phyloP scores from a whole-genome alignment of 2,113 vertebrate genomes.

The Anguilla rostrata region DNA sequence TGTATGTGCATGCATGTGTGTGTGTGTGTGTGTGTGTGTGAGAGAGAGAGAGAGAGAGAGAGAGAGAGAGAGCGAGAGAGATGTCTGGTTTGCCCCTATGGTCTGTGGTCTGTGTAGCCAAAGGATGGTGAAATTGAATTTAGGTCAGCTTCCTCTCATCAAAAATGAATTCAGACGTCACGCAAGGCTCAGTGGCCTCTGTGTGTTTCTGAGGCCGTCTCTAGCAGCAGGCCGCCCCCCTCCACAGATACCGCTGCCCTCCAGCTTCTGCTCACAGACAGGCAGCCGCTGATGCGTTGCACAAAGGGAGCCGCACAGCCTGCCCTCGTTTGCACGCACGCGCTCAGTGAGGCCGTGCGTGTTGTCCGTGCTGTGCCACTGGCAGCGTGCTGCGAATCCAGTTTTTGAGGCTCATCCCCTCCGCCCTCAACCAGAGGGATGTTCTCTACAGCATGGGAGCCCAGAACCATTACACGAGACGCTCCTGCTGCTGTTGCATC shows the following conservation, averaged over 20 bases:
- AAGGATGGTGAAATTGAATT: constrained; percentile 29
- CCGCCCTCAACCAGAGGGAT: background rate
- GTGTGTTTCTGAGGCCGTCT: background rate
- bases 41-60: background rate
- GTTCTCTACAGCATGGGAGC: background rate
- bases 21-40: too few species aligned
- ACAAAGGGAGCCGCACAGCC: background rate
- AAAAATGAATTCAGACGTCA: constrained; percentile 7
- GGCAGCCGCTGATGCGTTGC: background rate
- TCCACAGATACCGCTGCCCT: background rate
- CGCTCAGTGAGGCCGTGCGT: background rate
- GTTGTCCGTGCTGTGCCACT: background rate
- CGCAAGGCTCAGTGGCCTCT: background rate
- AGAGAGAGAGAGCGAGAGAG: constrained; percentile 1
- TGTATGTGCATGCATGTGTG: too few species aligned
- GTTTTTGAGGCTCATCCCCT: background rate
- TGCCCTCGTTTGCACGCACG: background rate
- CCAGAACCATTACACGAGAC: background rate
- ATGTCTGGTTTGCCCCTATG: background rate
- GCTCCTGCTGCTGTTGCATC: background rate
- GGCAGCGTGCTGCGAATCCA: background rate
- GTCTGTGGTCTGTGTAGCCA: background rate
- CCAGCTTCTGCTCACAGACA: background rate
- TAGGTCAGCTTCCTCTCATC: constrained; percentile 40
- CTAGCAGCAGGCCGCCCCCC: background rate